Percentiles rank a stretch among this genome's conserved stretches.
phyloP scores from a whole-genome alignment of 1,140 invertebrate species.

The Pectinophora gossypiella region DNA sequence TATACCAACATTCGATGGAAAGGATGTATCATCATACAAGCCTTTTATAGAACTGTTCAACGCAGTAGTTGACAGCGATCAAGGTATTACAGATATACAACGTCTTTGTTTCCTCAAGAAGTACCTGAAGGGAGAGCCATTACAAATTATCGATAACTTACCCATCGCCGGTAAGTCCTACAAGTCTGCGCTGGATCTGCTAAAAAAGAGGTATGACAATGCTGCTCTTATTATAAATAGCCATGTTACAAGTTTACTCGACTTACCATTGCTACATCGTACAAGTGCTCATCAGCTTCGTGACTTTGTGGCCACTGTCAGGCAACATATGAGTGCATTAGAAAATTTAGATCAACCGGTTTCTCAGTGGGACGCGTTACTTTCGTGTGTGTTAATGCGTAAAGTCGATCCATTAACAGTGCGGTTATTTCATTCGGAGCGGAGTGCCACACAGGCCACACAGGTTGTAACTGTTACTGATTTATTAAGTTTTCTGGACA shows the following conservation, averaged over 20 bases:
- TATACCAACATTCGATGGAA: slow-evolving; percentile 1
- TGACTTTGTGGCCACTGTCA: neutral
- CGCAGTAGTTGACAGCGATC: slow-evolving; percentile 3
- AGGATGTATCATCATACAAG: neutral
- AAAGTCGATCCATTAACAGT: slow-evolving; percentile 5
- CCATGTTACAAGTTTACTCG: slow-evolving; percentile 4
- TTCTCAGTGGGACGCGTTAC: slow-evolving; percentile 5
- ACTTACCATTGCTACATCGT: neutral
- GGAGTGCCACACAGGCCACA: neutral
- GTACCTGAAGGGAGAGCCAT: slow-evolving; percentile 5
- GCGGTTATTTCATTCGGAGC: slow-evolving; percentile 4
- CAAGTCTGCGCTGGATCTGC: neutral
- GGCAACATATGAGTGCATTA: slow-evolving; percentile 1
- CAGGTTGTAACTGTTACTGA: neutral
- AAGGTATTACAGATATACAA: neutral
- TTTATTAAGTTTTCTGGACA: neutral
- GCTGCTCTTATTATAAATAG: neutral
- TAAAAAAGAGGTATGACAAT: slow-evolving; percentile 8
- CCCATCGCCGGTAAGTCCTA: slow-evolving; percentile 5
- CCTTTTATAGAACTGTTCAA: slow-evolving; percentile 8
- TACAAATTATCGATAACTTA: slow-evolving; percentile 4
- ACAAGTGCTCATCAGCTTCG: neutral
- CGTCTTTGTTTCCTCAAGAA: slow-evolving; percentile 7
- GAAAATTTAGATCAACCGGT: slow-evolving; percentile 2
- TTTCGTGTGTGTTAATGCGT: neutral